Conservation (phyloP, 2,888 invertebrate species). For the Drosophila mettleri region DNA sequence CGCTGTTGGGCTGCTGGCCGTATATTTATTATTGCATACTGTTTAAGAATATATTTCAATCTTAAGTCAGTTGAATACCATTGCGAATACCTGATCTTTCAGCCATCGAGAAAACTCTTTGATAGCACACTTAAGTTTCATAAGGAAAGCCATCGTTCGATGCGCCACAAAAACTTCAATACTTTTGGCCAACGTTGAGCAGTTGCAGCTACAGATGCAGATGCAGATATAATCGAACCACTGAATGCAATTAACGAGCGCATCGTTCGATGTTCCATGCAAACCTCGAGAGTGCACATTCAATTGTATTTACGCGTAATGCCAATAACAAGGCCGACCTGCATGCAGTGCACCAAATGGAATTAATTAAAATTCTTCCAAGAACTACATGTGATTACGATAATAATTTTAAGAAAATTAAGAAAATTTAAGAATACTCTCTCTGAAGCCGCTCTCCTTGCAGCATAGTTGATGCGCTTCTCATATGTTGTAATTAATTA, state of each 20-base stretch:
- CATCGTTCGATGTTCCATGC: conserved; percentile 12
- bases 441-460: background rate
- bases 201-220: conserved; percentile 2
- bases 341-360: conserved; percentile 1
- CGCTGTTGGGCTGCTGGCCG: background rate
- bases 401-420: background rate
- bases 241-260: conserved; percentile 30
- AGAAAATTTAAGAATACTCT: background rate
- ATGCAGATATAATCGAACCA: conserved; percentile 9
- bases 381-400: conserved; percentile 15
- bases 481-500: too few species aligned
- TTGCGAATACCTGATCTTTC: background rate
- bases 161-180: conserved; percentile 1
- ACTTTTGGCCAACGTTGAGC: conserved; percentile 1
- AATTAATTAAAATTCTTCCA: conserved; percentile 33
- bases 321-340: conserved; percentile 18
- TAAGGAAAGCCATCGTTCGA: background rate
- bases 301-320: conserved; percentile 30
- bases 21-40: background rate
- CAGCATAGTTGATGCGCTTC: background rate
- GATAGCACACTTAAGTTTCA: background rate
- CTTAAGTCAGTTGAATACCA: background rate
- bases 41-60: background rate
- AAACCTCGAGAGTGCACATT: conserved; percentile 19
- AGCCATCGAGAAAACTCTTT: background rate